phyloP scores from a whole-genome alignment of 2,113 vertebrate genomes.

The Gopherus flavomarginatus region DNA sequence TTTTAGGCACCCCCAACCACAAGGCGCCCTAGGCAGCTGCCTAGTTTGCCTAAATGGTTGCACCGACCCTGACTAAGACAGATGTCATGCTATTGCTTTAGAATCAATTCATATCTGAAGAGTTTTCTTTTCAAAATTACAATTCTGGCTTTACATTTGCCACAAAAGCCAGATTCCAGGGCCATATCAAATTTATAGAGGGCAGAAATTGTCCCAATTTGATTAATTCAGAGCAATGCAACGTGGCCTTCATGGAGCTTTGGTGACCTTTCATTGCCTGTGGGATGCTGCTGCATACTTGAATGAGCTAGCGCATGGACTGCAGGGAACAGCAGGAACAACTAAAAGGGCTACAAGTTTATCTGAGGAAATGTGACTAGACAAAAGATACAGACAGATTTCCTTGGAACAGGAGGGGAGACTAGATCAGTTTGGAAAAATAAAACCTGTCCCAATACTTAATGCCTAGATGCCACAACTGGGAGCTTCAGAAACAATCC shows the following conservation, averaged over 20 bases:
- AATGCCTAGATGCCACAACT: neutral
- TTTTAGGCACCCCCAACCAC: no score
- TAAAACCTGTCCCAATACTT: neutral
- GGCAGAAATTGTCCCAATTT: neutral
- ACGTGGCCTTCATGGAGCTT: neutral
- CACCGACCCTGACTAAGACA: neutral
- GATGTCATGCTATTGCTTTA: neutral
- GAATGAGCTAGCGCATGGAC: neutral
- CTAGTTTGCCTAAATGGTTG: no score
- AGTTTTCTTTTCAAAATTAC: neutral
- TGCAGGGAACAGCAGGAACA: neutral
- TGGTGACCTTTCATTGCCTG: accelerated
- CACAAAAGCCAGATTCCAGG: neutral
- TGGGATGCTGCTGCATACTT: neutral
- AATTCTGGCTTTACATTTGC: neutral
- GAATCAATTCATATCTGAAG: neutral
- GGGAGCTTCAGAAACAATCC: neutral
- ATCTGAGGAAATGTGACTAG: neutral
- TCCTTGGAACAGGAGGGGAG: neutral
- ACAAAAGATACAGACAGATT: neutral
- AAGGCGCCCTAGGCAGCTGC: no score
- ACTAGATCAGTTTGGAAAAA: neutral
- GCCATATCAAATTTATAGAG: neutral
- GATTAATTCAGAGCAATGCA: neutral
- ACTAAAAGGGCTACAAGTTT: neutral